phyloP scores from a whole-genome alignment of 2,888 invertebrate genomes.

The Ariolimax columbianus region DNA sequence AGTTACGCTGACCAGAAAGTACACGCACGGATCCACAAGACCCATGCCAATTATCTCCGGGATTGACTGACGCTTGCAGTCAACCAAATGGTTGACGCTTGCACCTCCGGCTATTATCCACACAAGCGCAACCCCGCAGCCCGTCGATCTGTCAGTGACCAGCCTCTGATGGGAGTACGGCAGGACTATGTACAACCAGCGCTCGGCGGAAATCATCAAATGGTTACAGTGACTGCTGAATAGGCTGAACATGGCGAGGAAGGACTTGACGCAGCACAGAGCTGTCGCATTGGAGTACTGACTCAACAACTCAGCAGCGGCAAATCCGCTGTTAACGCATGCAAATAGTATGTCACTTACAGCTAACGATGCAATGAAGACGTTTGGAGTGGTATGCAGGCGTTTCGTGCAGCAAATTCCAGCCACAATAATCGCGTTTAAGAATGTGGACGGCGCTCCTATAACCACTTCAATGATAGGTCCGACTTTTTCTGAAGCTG shows the following conservation, averaged over 20 bases:
- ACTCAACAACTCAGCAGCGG: not conserved
- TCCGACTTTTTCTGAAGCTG: not conserved
- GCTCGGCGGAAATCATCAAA: not conserved
- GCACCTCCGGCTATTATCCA: not conserved
- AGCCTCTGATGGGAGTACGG: not conserved
- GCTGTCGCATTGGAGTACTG: too few relatives aligned
- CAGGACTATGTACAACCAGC: not conserved
- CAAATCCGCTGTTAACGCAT: not conserved
- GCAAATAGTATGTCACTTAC: not conserved
- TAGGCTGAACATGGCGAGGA: not conserved
- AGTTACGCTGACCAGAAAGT: not conserved
- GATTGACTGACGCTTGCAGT: not conserved
- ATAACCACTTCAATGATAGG: not conserved
- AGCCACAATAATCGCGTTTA: not conserved
- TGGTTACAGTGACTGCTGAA: not conserved
- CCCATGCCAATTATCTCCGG: not conserved
- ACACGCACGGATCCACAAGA: not conserved
- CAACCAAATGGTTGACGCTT: not conserved
- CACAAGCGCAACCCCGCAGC: not conserved
- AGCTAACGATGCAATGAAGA: conserved; percentile 16
- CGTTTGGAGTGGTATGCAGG: not conserved
- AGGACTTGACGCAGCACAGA: not conserved
- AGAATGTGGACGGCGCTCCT: not conserved
- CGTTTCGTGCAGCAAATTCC: not conserved
- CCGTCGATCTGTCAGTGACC: not conserved